These are phyloP conservation scores for Caenorhabditis sp. DNA, from an alignment of 2,888 invertebrate species.

Conservation along the genomic window DNA sequence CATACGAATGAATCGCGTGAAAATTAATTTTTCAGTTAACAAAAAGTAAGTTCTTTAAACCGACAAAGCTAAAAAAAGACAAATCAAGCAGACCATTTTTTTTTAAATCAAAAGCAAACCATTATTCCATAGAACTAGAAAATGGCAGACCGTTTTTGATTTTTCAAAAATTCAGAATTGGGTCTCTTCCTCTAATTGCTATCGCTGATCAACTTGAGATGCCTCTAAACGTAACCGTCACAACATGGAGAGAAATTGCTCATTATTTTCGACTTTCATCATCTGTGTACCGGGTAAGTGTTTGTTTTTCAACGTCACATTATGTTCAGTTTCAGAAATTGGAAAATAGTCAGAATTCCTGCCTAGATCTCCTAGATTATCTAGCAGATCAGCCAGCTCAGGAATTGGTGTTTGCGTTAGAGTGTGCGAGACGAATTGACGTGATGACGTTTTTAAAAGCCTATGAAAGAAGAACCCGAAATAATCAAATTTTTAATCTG, in stretches of 20 bases:
- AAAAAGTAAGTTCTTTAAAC: not conserved
- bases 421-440: constrained; percentile 25
- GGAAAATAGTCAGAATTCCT: constrained; percentile 1
- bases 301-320: not conserved
- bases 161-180: no score
- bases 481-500: not conserved
- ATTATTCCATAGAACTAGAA: no score
- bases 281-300: not conserved
- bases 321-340: constrained; percentile 9
- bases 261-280: not conserved
- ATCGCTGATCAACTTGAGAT: constrained; percentile 1
- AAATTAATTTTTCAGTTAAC: not conserved
- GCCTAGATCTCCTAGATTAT: constrained; percentile 9
- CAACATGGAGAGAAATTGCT: constrained; percentile 1
- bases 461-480: not conserved
- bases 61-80: not conserved
- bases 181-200: constrained; percentile 1
- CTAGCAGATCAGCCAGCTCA: constrained; percentile 7
- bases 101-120: no score
- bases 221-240: constrained; percentile 3
- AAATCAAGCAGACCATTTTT: not conserved
- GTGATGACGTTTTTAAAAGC: constrained; percentile 14
- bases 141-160: no score
- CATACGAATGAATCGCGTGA: not conserved
- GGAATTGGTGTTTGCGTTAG: constrained; percentile 17